Evolutionary conservation across 1,140 invertebrate genomes (phyloP), one percentile per base, ranked within the genome.

Genomic region (Helicoverpa zea): DNA sequence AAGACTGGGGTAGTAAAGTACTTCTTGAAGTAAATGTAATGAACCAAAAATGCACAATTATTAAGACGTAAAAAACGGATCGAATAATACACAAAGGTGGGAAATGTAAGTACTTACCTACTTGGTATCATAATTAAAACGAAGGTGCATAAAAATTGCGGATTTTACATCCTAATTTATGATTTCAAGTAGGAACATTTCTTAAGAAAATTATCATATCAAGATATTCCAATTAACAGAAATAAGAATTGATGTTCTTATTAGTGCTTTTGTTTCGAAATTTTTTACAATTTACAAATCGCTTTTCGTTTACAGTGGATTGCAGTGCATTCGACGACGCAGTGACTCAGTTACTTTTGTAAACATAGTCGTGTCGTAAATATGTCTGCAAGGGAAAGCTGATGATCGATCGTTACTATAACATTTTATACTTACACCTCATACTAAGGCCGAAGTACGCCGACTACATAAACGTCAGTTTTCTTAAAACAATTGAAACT

Each of bases 341-440:
- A 47, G 43, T 68, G 64, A 68, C n/a, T 68, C 64, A 68, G 43
- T 30, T n/a, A 35, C 12, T 47, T 16, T 12, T 18, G 43, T 68
- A 68, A 68, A 68, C 64, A 68, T 68, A 68, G 43, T 68, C 43
- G 18, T 68, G 16, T 47, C 64, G 16, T 14, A 47, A 47, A 66
- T 47, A 47, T 66, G 43, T 66, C 13, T 14, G 3, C 16, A 47
- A 11, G 16, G 18, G 35, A 66, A 66, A 66, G 30, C 10, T 64
- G 61, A 64, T 47, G 61, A 64, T 64, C 3, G 30, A 66, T 47
- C 10, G 35, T 35, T 2, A 18, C 35, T 16, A 16, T 66, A 64
- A 43, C 0, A 1, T 35, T 66, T 30, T 66, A 10, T 11, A 47
- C 35, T 23, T 23, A 23, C 23, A 23, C 23, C 23, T 23, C 23